A percentile compares a stretch with the other conserved stretches of the same genome.
These are phyloP conservation scores for Acropternis orthonyx DNA, from an alignment of 2,797 vertebrate genomes.

Conservation along the genomic window DNA sequence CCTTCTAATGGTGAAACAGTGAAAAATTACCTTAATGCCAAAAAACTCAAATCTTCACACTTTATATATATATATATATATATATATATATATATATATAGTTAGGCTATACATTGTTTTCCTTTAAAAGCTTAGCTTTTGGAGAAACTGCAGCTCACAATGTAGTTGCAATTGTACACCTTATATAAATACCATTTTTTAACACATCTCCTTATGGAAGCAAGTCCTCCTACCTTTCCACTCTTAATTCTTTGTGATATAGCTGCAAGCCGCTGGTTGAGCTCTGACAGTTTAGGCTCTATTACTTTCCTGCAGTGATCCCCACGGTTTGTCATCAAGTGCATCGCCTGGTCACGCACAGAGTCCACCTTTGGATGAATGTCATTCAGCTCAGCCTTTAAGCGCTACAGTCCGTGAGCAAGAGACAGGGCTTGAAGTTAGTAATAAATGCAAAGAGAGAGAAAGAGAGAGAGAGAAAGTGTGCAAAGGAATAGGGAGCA, in stretches of 20 bases:
- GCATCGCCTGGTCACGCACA: conserved; percentile 83
- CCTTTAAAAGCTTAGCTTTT: not conserved
- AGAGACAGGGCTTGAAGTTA: conserved; percentile 80
- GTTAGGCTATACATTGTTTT: not conserved
- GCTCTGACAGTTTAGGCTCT: conserved; percentile 87
- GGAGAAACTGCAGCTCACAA: not conserved
- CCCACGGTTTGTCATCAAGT: conserved; percentile 89
- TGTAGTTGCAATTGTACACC: not conserved
- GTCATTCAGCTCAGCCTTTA: conserved; percentile 91
- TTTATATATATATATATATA: too few relatives aligned
- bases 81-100: not conserved
- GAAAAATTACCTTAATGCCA: not conserved
- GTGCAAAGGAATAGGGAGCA: conserved; percentile 70
- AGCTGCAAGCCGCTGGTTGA: conserved; percentile 85
- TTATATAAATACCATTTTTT: conserved; percentile 33
- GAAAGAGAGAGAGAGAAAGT: conserved; percentile 56
- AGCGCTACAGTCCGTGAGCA: conserved; percentile 82
- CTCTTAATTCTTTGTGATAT: conserved; percentile 86
- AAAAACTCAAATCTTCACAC: accelerated
- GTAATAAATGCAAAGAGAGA: conserved; percentile 70
- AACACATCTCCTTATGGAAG: conserved; percentile 47
- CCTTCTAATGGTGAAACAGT: not conserved
- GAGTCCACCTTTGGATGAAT: conserved; percentile 86
- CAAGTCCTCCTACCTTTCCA: conserved; percentile 85
- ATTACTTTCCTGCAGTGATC: conserved; percentile 90